phyloP scores from a whole-genome alignment of 1,140 invertebrate genomes.

The Neoseiulus cucumeris region DNA sequence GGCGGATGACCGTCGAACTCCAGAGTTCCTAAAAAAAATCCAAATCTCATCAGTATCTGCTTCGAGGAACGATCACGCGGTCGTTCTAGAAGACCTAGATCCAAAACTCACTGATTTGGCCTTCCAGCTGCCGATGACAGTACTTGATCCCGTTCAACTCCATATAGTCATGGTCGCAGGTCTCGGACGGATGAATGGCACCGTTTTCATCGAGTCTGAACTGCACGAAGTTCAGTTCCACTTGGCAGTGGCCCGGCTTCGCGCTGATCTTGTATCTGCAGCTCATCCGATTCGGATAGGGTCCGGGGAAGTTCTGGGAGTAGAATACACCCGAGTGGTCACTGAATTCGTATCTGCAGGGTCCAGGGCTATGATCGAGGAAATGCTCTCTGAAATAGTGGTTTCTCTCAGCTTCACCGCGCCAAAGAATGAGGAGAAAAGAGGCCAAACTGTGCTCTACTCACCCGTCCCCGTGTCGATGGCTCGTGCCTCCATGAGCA shows the following conservation, averaged over 20 bases:
- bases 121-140: conserved; percentile 20
- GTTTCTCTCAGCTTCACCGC: background rate
- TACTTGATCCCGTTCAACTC: conserved; percentile 22
- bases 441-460: too few relatives aligned
- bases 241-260: conserved; percentile 17
- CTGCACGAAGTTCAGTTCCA: conserved; percentile 20
- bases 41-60: too few relatives aligned
- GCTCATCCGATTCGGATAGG: conserved; percentile 17
- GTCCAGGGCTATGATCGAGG: background rate
- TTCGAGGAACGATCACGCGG: too few relatives aligned
- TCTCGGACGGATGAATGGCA: background rate
- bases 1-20: conserved; percentile 18
- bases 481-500: background rate
- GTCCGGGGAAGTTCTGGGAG: conserved; percentile 18
- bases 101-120: conserved; percentile 19
- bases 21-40: conserved; percentile 15
- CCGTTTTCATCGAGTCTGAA: conserved; percentile 19
- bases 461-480: background rate
- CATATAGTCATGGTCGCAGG: conserved; percentile 20
- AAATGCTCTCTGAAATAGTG: background rate
- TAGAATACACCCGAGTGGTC: conserved; percentile 18
- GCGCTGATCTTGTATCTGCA: conserved; percentile 19
- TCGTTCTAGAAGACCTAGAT: background rate
- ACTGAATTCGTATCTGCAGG: conserved; percentile 15
- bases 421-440: background rate